Base-by-base conservation (phyloP, 2,113 vertebrate genomes). In the Trogon surrucura region DNA sequence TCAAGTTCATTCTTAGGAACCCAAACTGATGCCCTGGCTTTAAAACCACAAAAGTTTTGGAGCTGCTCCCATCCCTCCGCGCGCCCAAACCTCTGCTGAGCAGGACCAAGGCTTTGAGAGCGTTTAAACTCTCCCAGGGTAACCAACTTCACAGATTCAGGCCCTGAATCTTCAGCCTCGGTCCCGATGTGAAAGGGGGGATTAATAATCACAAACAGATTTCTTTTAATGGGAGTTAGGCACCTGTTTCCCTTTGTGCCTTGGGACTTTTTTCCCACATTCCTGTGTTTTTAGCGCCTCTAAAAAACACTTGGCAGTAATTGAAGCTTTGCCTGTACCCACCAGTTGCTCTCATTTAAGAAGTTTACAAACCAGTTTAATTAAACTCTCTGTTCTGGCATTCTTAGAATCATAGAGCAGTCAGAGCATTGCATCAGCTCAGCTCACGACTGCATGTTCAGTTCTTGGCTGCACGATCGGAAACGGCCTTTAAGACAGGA, bases 401-500 rank as follows among this genome's bases (percentile, higher is more conserved):
- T 45, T 78, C 67, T 26, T 41, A 11, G 41, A 41, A 41, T 41
- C 41, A 41, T 41, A 41, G 41, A 41, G 41, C 41, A 41, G 41
- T 65, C 10, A 21, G 83, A 47, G 57, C 57, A 1, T 41, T 71
- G 79, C 73, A 32, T 23, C 73, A 62, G 70, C 84, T 69, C 2
- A 8, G 38, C 70, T 69, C 2, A 25, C 18, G 3, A 13, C 62
- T 41, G 79, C 57, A 2, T 2, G 25, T 2, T 71, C 41, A 12
- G 51, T 4, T 77, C 84, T 81, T 88, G 91, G 84, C 91, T 36
- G 0, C 1, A 8, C 80, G 3, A 4, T 93, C 58, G 60, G 94
- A 95, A 93, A 81, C 57, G 47, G 91, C 84, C 84, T 67, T 61
- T 7, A 13, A 72, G 80, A 53, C 91, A 91, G 91, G 91, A 95